phyloP scores from a whole-genome alignment of 2,113 vertebrate species.

The Nycticryphes semicollaris region DNA sequence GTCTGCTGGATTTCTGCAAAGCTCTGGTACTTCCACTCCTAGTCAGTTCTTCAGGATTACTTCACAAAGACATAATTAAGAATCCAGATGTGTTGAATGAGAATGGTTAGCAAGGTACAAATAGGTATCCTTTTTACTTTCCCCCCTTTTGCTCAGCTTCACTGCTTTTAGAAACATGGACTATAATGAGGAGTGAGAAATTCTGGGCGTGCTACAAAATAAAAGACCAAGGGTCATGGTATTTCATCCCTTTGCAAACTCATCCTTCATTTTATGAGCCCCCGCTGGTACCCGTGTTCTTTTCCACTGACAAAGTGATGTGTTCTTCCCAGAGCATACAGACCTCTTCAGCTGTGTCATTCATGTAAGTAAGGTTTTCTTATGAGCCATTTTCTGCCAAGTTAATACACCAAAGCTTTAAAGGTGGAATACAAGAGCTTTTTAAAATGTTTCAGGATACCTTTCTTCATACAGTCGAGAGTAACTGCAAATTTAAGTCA shows the following conservation, averaged over 20 bases:
- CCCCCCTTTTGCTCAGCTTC: not conserved
- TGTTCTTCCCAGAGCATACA: not conserved
- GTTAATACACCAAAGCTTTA: conserved; percentile 45
- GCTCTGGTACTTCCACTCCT: not conserved
- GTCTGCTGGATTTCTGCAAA: not conserved
- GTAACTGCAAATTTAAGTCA: conserved; percentile 50
- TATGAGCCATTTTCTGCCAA: conserved; percentile 44
- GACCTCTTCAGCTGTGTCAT: conserved; percentile 21
- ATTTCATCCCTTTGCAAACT: not conserved
- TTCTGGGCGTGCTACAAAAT: not conserved
- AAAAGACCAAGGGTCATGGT: not conserved
- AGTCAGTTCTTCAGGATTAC: not conserved
- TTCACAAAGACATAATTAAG: not conserved
- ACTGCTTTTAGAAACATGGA: not conserved
- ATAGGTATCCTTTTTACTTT: not conserved
- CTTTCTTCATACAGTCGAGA: conserved; percentile 10
- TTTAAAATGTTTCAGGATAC: conserved; percentile 18
- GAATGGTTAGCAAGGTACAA: not conserved
- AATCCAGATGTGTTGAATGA: not conserved
- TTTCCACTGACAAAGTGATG: conserved; percentile 19
- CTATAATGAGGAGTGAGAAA: not conserved
- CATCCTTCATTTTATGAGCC: not conserved
- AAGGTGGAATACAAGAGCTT: conserved; percentile 32
- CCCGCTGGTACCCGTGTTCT: not conserved
- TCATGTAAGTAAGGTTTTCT: conserved; percentile 1